Conservation (phyloP, 2,888 invertebrate genomes). For the Matsumyia berberina region DNA sequence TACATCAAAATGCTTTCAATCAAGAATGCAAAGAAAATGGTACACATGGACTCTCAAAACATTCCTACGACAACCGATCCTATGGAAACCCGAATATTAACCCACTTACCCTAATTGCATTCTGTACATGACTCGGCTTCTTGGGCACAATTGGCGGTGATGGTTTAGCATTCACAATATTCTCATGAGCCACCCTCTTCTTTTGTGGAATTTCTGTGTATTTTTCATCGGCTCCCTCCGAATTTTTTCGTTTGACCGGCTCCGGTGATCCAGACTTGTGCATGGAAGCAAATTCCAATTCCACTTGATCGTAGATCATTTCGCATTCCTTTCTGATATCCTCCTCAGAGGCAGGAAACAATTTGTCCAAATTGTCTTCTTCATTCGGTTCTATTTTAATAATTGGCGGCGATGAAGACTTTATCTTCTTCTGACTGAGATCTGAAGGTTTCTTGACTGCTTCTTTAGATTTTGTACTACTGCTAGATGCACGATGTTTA, state of each 20-base stretch:
- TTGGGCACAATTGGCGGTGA: constrained; percentile 84
- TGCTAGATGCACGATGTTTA: constrained; percentile 34
- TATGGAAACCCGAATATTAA: constrained; percentile 85
- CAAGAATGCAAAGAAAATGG: too few species aligned
- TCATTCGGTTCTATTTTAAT: constrained; percentile 80
- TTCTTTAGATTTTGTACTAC: constrained; percentile 39
- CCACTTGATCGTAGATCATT: constrained; percentile 93
- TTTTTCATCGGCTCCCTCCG: constrained; percentile 79
- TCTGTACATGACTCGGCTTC: constrained; percentile 85
- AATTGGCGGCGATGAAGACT: constrained; percentile 36
- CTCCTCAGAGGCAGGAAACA: constrained; percentile 86
- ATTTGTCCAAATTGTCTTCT: constrained; percentile 83
- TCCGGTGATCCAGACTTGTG: constrained; percentile 70
- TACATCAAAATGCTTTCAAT: too few species aligned
- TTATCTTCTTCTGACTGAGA: constrained; percentile 37
- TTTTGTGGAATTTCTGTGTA: constrained; percentile 83
- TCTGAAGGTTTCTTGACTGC: neutral
- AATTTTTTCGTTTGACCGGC: constrained; percentile 78
- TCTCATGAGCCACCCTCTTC: constrained; percentile 90
- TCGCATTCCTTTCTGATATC: constrained; percentile 93
- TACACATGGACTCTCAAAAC: too few species aligned
- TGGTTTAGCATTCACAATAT: constrained; percentile 84
- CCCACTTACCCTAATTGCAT: constrained; percentile 86
- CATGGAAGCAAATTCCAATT: constrained; percentile 81
- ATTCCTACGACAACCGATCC: constrained; percentile 79